These are phyloP conservation scores for Miniopterus natalensis DNA, from an alignment of 2,113 vertebrate genomes.

Conservation along the genomic window DNA sequence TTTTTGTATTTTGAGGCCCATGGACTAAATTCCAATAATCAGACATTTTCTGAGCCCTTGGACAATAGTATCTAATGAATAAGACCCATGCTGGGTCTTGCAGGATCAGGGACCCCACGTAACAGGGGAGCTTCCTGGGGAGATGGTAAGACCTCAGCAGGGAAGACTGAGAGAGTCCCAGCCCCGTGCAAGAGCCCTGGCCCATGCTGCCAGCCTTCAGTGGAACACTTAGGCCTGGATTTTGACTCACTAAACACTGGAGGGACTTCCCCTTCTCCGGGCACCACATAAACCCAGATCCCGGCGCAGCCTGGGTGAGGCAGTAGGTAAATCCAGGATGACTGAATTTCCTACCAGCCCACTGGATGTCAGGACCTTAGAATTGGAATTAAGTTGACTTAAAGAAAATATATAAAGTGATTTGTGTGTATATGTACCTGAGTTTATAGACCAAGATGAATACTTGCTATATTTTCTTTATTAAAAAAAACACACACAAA, in stretches of 20 bases:
- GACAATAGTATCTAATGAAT: neutral
- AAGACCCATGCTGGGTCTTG: neutral
- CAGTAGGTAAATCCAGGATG: neutral
- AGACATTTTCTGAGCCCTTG: neutral
- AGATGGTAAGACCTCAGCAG: neutral
- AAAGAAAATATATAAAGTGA: constrained; percentile 59
- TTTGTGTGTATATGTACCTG: neutral
- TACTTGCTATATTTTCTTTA: constrained; percentile 25
- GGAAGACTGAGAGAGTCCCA: neutral
- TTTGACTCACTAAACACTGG: neutral
- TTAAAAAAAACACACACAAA: neutral
- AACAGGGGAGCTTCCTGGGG: neutral
- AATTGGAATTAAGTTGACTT: constrained; percentile 61
- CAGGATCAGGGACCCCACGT: neutral
- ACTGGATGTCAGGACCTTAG: neutral
- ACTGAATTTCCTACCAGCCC: neutral
- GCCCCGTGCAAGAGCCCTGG: neutral
- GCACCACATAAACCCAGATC: neutral
- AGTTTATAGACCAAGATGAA: constrained; percentile 41
- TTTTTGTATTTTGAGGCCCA: neutral
- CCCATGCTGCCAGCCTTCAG: neutral
- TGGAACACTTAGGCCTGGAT: neutral
- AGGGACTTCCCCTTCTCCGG: neutral
- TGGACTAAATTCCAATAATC: neutral
- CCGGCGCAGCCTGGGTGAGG: neutral